These are phyloP conservation scores for Achlya flavicornis DNA, from an alignment of 2,888 invertebrate genomes.

Conservation along the genomic window DNA sequence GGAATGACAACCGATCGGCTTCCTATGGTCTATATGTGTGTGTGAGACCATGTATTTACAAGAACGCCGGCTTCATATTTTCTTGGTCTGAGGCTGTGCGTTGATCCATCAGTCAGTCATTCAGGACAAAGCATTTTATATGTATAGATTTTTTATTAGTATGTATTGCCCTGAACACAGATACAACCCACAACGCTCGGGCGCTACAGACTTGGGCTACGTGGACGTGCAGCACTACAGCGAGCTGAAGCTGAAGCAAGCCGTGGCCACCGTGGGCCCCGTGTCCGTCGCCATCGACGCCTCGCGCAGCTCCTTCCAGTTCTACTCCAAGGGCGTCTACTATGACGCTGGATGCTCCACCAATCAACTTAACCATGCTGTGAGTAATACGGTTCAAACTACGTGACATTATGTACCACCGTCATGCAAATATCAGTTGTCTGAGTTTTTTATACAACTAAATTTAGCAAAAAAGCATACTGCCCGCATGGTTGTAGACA, in stretches of 20 bases:
- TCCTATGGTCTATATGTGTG: too few species aligned
- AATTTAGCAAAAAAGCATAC: too few species aligned
- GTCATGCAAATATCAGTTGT: too few species aligned
- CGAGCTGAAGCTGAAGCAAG: slow-evolving; percentile 88
- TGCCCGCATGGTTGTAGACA: too few species aligned
- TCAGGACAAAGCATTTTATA: too few species aligned
- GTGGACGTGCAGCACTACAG: slow-evolving; percentile 89
- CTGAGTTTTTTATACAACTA: too few species aligned
- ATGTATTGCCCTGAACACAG: slow-evolving; percentile 44
- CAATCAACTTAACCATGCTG: slow-evolving; percentile 92
- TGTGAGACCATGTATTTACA: too few species aligned
- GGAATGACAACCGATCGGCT: too few species aligned
- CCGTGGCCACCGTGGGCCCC: slow-evolving; percentile 93
- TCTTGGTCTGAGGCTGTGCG: too few species aligned
- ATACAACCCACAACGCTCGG: slow-evolving; percentile 86
- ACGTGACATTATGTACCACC: neutral
- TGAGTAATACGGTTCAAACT: slow-evolving; percentile 38
- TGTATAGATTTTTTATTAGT: too few species aligned
- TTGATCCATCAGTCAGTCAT: too few species aligned
- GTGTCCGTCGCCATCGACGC: slow-evolving; percentile 96
- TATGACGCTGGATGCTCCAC: slow-evolving; percentile 90
- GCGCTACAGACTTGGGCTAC: slow-evolving; percentile 93
- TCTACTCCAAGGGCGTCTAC: slow-evolving; percentile 92
- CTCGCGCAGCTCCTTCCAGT: slow-evolving; percentile 87
- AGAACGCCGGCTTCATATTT: too few species aligned